phyloP scores from a whole-genome alignment of 2,888 invertebrate genomes.

The Tinea semifulvella region DNA sequence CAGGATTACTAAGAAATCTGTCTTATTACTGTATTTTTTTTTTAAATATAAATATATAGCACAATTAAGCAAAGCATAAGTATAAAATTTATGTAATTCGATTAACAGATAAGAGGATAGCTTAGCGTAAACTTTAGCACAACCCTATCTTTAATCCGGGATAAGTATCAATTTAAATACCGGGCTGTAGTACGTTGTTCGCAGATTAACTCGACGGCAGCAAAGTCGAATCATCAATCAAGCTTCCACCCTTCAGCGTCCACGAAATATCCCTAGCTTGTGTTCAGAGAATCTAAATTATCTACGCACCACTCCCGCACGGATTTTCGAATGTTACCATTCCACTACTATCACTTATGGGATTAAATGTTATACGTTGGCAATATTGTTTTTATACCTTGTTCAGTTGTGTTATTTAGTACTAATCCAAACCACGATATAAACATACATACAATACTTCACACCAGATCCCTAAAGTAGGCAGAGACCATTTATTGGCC shows the following conservation, averaged over 20 bases:
- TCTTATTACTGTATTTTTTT: not conserved
- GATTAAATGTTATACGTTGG: too few species aligned
- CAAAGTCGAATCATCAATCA: conserved; percentile 49
- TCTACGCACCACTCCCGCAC: conserved; percentile 27
- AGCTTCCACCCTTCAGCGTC: conserved; percentile 25
- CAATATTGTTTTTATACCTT: too few species aligned
- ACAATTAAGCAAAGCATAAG: too few species aligned
- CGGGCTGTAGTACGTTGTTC: conserved; percentile 8
- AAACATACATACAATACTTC: too few species aligned
- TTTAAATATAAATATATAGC: too few species aligned
- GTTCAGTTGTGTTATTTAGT: too few species aligned
- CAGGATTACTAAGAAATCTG: not conserved
- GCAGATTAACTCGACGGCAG: conserved; percentile 34
- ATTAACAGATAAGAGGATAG: too few species aligned
- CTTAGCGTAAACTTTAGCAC: not conserved
- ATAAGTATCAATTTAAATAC: not conserved
- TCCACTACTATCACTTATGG: too few species aligned
- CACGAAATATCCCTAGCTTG: conserved; percentile 43
- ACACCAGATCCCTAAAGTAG: too few species aligned
- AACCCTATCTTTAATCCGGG: not conserved
- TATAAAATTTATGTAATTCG: too few species aligned
- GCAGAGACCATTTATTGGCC: too few species aligned
- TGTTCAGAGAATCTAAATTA: conserved; percentile 52
- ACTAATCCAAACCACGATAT: too few species aligned
- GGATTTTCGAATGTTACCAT: not conserved